Conservation (phyloP, 2,113 vertebrate genomes). For the Neopipo cinnamomea region DNA sequence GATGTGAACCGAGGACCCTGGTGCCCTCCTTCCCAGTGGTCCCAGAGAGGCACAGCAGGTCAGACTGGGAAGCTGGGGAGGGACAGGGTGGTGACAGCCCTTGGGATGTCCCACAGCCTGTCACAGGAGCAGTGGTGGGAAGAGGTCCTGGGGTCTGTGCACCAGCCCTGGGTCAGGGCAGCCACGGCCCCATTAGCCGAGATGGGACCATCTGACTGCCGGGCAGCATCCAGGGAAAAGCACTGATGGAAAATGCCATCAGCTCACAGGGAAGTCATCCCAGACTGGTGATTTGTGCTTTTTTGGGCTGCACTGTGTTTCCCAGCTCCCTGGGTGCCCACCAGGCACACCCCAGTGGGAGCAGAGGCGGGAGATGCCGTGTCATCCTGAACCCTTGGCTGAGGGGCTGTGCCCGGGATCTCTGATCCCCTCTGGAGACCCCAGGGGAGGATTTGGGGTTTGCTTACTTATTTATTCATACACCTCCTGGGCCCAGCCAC, state of each 20-base stretch:
- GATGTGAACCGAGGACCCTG: neutral
- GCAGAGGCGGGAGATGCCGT: neutral
- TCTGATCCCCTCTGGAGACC: neutral
- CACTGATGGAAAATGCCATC: neutral
- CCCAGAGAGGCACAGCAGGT: neutral
- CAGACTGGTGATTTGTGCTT: neutral
- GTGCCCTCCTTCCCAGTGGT: neutral
- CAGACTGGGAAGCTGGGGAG: neutral
- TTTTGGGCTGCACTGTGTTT: neutral
- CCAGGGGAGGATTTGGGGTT: neutral
- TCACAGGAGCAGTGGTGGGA: neutral
- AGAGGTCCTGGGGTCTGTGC: neutral
- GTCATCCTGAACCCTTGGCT: neutral
- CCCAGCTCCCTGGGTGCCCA: neutral
- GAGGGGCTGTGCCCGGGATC: accelerated
- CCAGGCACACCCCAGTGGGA: neutral
- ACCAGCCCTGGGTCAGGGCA: neutral
- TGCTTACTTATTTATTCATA: neutral
- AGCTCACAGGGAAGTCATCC: neutral
- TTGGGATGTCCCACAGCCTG: neutral
- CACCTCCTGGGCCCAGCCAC: neutral
- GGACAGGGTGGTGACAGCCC: neutral
- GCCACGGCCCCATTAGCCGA: neutral
- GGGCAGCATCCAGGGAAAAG: neutral
- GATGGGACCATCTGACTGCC: accelerated